These are phyloP conservation scores for Leucosticte australis DNA, from an alignment of 2,113 vertebrate genomes.

Conservation along the genomic window DNA sequence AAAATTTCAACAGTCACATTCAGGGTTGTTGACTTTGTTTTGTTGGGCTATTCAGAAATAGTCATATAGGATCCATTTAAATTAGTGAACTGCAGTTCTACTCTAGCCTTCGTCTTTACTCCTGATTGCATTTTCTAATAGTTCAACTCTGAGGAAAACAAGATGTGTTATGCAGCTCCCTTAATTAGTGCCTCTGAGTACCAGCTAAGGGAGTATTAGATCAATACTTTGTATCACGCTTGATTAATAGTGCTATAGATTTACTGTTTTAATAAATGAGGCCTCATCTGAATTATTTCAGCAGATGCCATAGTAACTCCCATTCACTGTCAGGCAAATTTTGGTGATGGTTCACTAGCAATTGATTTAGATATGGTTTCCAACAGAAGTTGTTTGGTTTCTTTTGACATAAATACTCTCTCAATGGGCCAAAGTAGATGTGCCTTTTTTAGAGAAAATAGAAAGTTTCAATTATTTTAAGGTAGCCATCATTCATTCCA, in stretches of 20 bases:
- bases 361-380: not conserved
- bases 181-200: conserved; percentile 35
- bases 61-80: not conserved
- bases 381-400: not conserved
- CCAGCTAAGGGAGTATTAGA: not conserved
- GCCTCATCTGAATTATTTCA: conserved; percentile 12
- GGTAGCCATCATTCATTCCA: not conserved
- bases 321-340: not conserved
- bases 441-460: not conserved
- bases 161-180: not conserved
- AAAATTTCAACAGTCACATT: not conserved
- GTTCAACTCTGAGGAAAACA: not conserved
- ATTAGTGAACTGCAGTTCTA: not conserved
- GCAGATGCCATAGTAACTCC: not conserved
- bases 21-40: not conserved
- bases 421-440: not conserved
- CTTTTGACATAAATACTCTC: not conserved
- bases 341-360: not conserved
- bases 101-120: not conserved
- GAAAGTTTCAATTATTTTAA: not conserved
- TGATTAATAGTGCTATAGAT: conserved; percentile 18
- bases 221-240: not conserved
- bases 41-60: not conserved
- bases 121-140: not conserved
- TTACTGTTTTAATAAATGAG: conserved; percentile 45